Evolutionary conservation across 1,140 invertebrate species (phyloP), one percentile per base, ranked within the genome.

Genomic region (Ptiloglossa arizonensis): DNA sequence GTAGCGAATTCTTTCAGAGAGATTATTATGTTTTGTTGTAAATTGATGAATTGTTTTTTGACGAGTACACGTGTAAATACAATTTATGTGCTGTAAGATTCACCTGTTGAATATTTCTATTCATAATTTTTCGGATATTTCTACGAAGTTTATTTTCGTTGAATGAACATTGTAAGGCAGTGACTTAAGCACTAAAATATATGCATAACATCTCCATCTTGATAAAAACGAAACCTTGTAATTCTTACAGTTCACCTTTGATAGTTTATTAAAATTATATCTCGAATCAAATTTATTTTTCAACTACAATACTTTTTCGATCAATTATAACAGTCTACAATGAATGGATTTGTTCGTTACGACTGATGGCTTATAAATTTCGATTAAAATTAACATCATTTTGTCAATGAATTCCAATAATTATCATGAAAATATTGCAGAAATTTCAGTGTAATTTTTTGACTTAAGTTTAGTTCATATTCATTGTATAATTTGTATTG

Each of bases 21-120:
- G 73, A 76, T 81, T 79, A 84, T 85, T 85, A 72, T 81, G 82
- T 85, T 85, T 84, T 85, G 84, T 73, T 81, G 79, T 81, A 73
- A 69, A 80, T 84, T 76, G 73, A 81, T 67, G 50, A 81, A 80
- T 81, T 85, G 72, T 81, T 85, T 84, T 77, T 80, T 84, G 73
- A 84, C 83, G 54, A 81, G 73, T 85, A 81, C 79, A 85, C 69
- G 64, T 85, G 82, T 85, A 85, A 85, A 85, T 85, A 85, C 83
- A 81, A 82, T 82, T 81, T 85, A 85, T 80, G 74, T 73, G 82
- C 74, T 72, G 82, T 75, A 80, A 84, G 66, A 70, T 83, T 52
- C 62, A 80, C 56, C 82, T 70, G 81, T 66, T 63, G 63, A 80
- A 66, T 64, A 76, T 80, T 80, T 80, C 78, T 75, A 80, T 74